Conservation (phyloP, 2,888 invertebrate genomes). For the Habrosyne pyritoides region DNA sequence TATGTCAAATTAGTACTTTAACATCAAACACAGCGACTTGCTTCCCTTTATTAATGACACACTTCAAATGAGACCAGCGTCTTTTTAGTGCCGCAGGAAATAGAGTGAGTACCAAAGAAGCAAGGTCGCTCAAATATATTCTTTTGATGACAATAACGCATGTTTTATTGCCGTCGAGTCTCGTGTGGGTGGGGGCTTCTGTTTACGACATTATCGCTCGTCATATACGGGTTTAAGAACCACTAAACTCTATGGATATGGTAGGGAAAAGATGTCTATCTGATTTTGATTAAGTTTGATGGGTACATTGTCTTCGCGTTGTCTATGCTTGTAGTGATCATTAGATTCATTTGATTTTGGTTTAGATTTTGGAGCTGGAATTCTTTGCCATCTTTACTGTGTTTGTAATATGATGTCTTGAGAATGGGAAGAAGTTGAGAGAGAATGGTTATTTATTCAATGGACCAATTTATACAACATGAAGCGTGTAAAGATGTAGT, state of each 20-base stretch:
- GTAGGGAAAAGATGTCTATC: neutral
- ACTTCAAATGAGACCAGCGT: neutral
- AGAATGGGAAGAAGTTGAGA: no score
- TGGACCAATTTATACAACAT: no score
- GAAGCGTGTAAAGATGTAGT: no score
- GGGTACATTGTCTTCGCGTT: neutral
- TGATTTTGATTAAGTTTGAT: neutral
- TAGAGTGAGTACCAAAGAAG: constrained; percentile 13
- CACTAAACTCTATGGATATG: neutral
- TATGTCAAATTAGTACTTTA: neutral
- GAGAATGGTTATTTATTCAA: no score
- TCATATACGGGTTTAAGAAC: constrained; percentile 20
- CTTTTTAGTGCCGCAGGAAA: constrained; percentile 9
- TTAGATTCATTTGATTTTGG: neutral
- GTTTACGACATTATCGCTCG: constrained; percentile 59
- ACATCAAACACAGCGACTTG: neutral
- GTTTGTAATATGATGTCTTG: no score
- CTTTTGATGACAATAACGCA: constrained; percentile 62
- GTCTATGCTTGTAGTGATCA: neutral
- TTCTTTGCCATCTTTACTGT: no score
- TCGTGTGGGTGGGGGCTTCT: constrained; percentile 48
- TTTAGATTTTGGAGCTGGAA: neutral
- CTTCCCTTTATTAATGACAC: neutral
- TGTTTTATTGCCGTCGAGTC: constrained; percentile 50
- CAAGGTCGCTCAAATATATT: constrained; percentile 13